Conservation (phyloP, 2,888 invertebrate species). For the Masnerella sp. region DNA sequence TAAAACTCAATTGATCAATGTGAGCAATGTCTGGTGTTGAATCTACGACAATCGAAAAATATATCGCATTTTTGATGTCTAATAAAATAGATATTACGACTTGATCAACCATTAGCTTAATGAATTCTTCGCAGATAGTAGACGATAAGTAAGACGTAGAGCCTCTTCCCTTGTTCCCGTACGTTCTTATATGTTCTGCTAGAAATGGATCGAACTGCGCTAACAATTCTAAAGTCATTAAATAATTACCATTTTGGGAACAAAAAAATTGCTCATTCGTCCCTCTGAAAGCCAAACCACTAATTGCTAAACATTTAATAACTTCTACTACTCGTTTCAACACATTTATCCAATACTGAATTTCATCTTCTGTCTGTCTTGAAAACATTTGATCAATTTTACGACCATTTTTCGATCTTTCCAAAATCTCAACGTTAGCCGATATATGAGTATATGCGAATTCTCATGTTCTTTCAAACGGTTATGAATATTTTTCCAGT, state of each 20-base stretch:
- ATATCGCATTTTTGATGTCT: background rate
- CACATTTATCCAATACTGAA: conserved; percentile 15
- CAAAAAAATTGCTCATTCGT: conserved; percentile 30
- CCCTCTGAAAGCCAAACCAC: conserved; percentile 20
- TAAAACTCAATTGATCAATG: conserved; percentile 20
- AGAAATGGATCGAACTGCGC: conserved; percentile 67
- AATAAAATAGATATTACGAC: background rate
- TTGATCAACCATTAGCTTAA: conserved; percentile 24
- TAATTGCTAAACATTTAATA: conserved; percentile 10
- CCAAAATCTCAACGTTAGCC: background rate
- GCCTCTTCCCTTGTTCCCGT: conserved; percentile 63
- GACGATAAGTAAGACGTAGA: conserved; percentile 65
- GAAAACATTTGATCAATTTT: conserved; percentile 6
- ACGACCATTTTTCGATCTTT: background rate
- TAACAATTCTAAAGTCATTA: conserved; percentile 22
- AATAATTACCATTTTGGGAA: conserved; percentile 11
- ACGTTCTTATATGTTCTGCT: conserved; percentile 62
- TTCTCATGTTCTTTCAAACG: conserved; percentile 20
- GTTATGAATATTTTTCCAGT: conserved; percentile 27
- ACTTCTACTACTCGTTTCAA: conserved; percentile 18
- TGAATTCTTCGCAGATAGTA: conserved; percentile 22
- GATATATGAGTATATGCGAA: conserved; percentile 11
- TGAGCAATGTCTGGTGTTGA: conserved; percentile 23
- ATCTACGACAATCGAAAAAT: conserved; percentile 16
- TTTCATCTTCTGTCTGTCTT: conserved; percentile 18